phyloP scores from a whole-genome alignment of 2,113 vertebrate genomes.

The Silurus asotus region DNA sequence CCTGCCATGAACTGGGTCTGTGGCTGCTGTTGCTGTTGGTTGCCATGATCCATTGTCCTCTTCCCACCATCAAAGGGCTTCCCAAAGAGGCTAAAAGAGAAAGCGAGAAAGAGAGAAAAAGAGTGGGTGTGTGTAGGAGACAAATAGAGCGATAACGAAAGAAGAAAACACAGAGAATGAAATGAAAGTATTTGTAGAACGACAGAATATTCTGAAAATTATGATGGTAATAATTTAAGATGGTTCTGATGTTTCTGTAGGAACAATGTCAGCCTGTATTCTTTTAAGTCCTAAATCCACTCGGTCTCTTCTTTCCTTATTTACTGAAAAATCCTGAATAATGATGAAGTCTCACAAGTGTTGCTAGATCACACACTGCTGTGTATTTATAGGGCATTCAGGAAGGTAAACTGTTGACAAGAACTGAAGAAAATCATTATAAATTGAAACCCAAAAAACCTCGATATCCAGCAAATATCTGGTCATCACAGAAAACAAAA shows the following conservation, averaged over 20 bases:
- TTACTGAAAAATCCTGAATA: neutral
- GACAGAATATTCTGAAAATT: neutral
- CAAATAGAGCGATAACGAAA: neutral
- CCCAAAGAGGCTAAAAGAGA: conserved; percentile 73
- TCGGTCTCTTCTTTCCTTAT: neutral
- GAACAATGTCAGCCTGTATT: neutral
- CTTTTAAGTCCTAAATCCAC: neutral
- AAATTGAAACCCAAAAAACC: neutral
- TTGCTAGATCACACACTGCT: neutral
- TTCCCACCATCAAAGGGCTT: conserved; percentile 77
- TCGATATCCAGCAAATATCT: neutral
- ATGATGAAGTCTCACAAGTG: neutral
- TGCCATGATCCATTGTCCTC: conserved; percentile 90
- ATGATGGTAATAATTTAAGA: neutral
- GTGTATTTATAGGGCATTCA: neutral
- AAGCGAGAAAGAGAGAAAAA: neutral
- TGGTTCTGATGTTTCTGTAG: neutral
- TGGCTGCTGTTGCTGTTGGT: conserved; percentile 65
- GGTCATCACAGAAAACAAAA: neutral
- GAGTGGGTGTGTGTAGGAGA: conserved; percentile 9
- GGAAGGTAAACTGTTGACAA: neutral
- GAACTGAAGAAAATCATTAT: neutral
- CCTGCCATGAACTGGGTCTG: conserved; percentile 57
- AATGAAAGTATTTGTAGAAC: neutral
- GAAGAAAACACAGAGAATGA: neutral